Evolutionary conservation across 2,113 vertebrate genomes (phyloP), one percentile per base, ranked within the genome.

Genomic region (Zeus faber): DNA sequence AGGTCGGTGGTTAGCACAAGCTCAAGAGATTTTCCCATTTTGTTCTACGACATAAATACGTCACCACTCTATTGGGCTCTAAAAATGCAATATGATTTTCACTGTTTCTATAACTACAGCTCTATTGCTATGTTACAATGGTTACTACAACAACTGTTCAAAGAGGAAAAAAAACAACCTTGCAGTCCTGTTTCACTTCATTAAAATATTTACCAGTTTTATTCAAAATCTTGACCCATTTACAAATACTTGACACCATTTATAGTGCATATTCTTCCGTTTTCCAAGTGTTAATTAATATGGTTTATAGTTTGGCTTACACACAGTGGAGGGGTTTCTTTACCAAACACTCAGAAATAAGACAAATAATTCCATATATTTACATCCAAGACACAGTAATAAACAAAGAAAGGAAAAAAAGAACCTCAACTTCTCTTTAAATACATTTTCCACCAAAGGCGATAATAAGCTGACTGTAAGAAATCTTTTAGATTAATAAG

Each of bases 271-370:
- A 33, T 29, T 48, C 25, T 7, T 46, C 50, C 33, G 35, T 70
- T 56, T 58, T 77, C 83, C 67, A 80, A 79, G 81, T 83, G 65
- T 83, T 65, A 80, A 47, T 27, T 65, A 14, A 65, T 16, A 3
- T 2, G 56, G 61, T 53, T 50, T 60, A 61, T 65, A 14, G 72
- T 74, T 89, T 89, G 85, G 84, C 88, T 84, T 73, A 75, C 44
- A 80, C 69, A 65, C 39, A 25, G 56, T 54, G 49, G 2, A 76
- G 48, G 48, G 58, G 50, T 22, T 52, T 57, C 59, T 26, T 37
- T 62, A 31, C 58, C 33, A 63, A 79, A 50, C 69, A 56, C 55
- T 39, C 54, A 25, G 27, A 18, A 67, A 31, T 50, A 24, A 54
- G 45, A 6, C 47, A 27, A 48, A 37, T 29, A 9, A 5, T 5